Evolutionary conservation across 2,888 invertebrate genomes (phyloP).

Genomic region (Drosophila eohydei): DNA sequence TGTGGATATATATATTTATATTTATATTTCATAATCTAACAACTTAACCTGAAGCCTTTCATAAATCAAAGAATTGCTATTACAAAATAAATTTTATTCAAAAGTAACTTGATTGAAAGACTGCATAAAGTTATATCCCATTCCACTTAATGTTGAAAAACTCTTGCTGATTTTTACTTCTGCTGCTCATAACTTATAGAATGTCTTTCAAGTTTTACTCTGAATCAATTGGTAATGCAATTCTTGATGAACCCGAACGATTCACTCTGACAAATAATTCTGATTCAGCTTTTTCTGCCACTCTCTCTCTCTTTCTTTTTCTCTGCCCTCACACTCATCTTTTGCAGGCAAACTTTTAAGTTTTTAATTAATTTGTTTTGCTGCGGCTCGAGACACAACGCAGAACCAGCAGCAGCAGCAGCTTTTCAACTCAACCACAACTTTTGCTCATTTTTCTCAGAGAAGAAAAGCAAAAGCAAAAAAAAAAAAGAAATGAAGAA

Average conservation of each 20-base stretch:
- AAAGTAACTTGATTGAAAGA: too few relatives aligned
- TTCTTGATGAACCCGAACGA: slow-evolving; percentile 15
- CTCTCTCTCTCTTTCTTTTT: background rate
- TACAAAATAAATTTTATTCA: background rate
- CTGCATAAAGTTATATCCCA: background rate
- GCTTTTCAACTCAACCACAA: slow-evolving; percentile 16
- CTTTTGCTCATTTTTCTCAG: slow-evolving; percentile 58
- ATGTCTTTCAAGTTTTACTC: slow-evolving; percentile 4
- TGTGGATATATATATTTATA: too few relatives aligned
- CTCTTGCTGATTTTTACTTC: background rate
- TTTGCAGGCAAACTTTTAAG: slow-evolving; percentile 64
- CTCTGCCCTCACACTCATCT: slow-evolving; percentile 18
- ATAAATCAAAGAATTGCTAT: background rate
- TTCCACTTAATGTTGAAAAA: background rate
- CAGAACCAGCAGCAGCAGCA: slow-evolving; percentile 15
- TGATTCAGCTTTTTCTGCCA: slow-evolving; percentile 18
- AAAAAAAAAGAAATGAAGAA: slow-evolving; percentile 8
- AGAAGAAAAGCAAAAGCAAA: slow-evolving; percentile 23
- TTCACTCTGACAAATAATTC: slow-evolving; percentile 23
- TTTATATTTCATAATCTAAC: background rate
- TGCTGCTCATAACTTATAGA: background rate
- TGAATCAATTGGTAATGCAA: slow-evolving; percentile 11
- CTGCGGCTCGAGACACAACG: slow-evolving; percentile 52
- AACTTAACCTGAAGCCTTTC: background rate
- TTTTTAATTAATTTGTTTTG: slow-evolving; percentile 78